These are phyloP conservation scores for Megamerina dolium DNA, from an alignment of 2,888 invertebrate genomes.

Conservation along the genomic window DNA sequence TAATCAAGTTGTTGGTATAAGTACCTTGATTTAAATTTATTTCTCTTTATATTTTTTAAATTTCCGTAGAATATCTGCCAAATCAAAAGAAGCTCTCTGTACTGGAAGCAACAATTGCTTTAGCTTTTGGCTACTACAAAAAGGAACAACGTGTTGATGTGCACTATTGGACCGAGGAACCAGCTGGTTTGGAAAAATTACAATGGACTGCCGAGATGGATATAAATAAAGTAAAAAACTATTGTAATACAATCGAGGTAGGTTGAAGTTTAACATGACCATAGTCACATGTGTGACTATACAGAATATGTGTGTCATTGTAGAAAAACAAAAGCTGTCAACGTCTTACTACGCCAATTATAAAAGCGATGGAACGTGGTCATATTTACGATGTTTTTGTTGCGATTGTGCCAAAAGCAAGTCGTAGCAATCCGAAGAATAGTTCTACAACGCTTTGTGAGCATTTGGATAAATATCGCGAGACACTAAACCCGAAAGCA, in stretches of 20 bases:
- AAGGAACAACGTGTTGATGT: constrained; percentile 32
- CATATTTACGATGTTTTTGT: constrained; percentile 41
- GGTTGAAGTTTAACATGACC: background rate
- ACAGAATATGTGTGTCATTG: background rate
- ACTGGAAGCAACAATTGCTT: constrained; percentile 37
- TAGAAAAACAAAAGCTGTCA: constrained; percentile 31
- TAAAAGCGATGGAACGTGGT: constrained; percentile 25
- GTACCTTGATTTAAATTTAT: background rate
- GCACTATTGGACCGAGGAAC: constrained; percentile 30
- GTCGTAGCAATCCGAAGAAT: constrained; percentile 37
- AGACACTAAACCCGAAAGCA: constrained; percentile 32
- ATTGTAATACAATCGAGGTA: constrained; percentile 12
- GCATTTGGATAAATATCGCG: constrained; percentile 35
- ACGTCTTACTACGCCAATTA: constrained; percentile 31
- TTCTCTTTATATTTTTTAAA: constrained; percentile 1
- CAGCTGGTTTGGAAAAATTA: constrained; percentile 24
- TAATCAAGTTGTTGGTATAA: too few relatives aligned
- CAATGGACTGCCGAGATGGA: constrained; percentile 30
- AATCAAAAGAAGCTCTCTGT: constrained; percentile 30
- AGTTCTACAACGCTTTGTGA: constrained; percentile 27
- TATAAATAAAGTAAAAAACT: constrained; percentile 25
- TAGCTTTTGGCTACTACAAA: constrained; percentile 41
- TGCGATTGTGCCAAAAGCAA: constrained; percentile 40
- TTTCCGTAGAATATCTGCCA: constrained; percentile 26
- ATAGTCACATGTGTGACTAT: background rate